Percentiles rank a stretch among this genome's conserved stretches.
phyloP scores from a whole-genome alignment of 1,140 invertebrate species.

The Aphelenchoides fujianensis region DNA sequence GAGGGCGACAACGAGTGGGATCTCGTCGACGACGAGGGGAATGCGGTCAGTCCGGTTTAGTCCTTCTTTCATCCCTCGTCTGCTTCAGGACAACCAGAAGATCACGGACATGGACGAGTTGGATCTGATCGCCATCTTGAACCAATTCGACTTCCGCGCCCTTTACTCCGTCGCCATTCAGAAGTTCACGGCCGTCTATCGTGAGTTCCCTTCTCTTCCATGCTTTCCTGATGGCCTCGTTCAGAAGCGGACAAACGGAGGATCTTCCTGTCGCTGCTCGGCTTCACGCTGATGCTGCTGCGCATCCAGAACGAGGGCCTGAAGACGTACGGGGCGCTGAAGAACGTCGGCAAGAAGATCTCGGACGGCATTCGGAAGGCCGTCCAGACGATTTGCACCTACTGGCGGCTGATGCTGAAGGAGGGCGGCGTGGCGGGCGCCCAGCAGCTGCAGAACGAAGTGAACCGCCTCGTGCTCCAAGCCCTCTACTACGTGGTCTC shows the following conservation, averaged over 20 bases:
- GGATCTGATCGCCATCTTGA: conserved; percentile 34
- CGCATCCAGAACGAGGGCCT: conserved; percentile 43
- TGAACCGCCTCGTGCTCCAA: conserved; percentile 40
- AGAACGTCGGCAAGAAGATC: conserved; percentile 43
- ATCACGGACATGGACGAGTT: conserved; percentile 33
- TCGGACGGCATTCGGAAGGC: conserved; percentile 24
- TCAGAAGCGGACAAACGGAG: conserved; percentile 36
- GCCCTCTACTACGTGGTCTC: conserved; percentile 42
- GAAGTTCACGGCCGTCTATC: conserved; percentile 40
- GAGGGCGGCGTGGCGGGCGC: conserved; percentile 1
- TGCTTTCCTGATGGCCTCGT: background rate
- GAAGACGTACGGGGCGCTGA: conserved; percentile 31
- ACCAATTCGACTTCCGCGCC: conserved; percentile 34
- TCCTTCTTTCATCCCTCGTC: no score
- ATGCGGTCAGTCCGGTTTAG: conserved; percentile 33
- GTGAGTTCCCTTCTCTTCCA: conserved; percentile 25
- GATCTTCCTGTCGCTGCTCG: conserved; percentile 37
- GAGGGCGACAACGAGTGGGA: conserved; percentile 43
- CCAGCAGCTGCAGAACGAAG: conserved; percentile 39
- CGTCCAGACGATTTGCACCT: conserved; percentile 31
- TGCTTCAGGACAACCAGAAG: conserved; percentile 27
- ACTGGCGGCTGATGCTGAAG: conserved; percentile 33
- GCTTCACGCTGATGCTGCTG: conserved; percentile 38
- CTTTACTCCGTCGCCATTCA: conserved; percentile 33
- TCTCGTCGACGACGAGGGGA: conserved; percentile 42